Evolutionary conservation across 2,888 invertebrate genomes (phyloP), one percentile per base, ranked within the genome.

Genomic region (Mesopsocus fuscifrons): DNA sequence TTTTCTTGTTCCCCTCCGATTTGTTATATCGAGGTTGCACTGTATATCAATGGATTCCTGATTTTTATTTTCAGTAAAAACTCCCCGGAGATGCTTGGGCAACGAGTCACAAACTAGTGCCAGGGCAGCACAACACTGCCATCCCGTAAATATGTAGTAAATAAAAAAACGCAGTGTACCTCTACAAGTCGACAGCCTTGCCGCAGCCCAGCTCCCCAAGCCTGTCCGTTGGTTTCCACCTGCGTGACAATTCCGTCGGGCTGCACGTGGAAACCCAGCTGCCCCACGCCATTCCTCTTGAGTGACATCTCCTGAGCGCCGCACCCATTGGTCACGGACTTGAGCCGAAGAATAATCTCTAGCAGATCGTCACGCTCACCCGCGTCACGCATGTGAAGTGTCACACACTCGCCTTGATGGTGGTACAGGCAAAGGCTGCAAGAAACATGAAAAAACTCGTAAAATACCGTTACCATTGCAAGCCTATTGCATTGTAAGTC

Each of bases 171-270:
- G n/a, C n/a, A 16, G 34, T 13, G 6, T 48, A 66, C 65, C 59
- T 95, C 92, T 2, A 94, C 85, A 49, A 95, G 69, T 13, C 92
- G 71, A 41, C 84, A 84, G 46, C 89, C 89, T 58, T 87, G 85
- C 38, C 84, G 65, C 38, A 95, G 68, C n/a, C 92, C 94, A 2
- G 87, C 83, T 45, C 77, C 72, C 63, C 76, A 77, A 22, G 82
- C 80, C 26, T 66, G 64, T 20, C 73, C 75, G 57, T 70, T 64
- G 52, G 66, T 69, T 58, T 91, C 91, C n/a, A 92, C 89, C 54
- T 89, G 82, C 2, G 91, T 91, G 22, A 94, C 88, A 18, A 94
- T 75, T 2, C 94, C 94, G 60, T 91, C 91, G 13, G 84, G 83
- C 55, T 89, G 88, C 30, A 91, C 87, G 61, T 84, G 83, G 61